Base-by-base conservation (phyloP, 2,888 invertebrate genomes). In the Drosophila meridiana region DNA sequence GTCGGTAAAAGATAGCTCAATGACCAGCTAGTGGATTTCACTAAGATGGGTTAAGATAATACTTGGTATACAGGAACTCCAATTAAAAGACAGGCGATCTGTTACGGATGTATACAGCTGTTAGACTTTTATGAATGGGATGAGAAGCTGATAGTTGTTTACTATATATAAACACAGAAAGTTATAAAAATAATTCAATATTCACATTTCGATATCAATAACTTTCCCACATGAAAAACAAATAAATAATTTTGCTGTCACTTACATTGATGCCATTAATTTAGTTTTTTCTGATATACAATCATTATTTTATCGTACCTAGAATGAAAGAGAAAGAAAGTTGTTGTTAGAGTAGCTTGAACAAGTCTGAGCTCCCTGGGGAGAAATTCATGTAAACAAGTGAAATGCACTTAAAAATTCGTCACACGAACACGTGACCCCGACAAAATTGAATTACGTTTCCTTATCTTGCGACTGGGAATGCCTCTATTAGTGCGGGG, bases 361-460 rank as follows among this genome's bases (percentile, higher is more conserved):
- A 26, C 20, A 50, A 32, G 14, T 11, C 42, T 1, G 2, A 28
- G 3, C 3, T 45, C 48, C n/a, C 34, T 2, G 53, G 14, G 0
- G 65, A 32, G 30, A 28, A 32, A 6, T 62, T 68, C 56, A 32
- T 65, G 65, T 66, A 60, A 72, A 64, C 66, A 75, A 71, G 43
- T 36, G 34, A 76, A 78, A 75, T 78, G 76, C 84, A 78, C 79
- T 88, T 83, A 83, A 81, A 83, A 83, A 90, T 90, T 90, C 89
- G 90, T 82, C 78, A 88, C 87, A 88, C 87, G 76, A 69, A 53
- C 83, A 78, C 82, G 66, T 75, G 83, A 59, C 73, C 43, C 50
- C 28, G 69, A 69, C 79, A 67, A 85, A 88, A 87, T 84, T 76
- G 80, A 87, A 83, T 77, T 72, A 69, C 45, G 59, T 74, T 72